Evolutionary conservation across 2,797 vertebrate species (phyloP), one percentile per base, ranked within the genome.

Genomic region (Perodicticus potto): DNA sequence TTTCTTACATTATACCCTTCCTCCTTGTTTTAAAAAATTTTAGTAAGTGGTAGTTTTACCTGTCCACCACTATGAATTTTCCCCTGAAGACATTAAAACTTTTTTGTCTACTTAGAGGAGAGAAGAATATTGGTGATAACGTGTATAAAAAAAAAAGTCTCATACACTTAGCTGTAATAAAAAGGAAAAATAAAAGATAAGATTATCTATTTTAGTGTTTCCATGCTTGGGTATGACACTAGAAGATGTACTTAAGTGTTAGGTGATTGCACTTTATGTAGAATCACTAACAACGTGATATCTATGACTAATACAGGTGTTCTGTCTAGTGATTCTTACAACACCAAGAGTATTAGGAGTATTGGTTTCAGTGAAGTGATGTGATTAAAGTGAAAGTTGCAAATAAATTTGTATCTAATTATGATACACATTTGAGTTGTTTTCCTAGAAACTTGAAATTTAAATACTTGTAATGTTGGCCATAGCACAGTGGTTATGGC

Each of bases 101-200:
- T 55, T 78, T 82, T 76, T 63, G 34, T n/a, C 34, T 87, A 27
- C 27, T 29, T 76, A 14, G 45, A 90, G 57, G 49, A n/a, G 34
- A 89, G 57, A 43, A 14, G 27, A n/a, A 76, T 70, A 63, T 61
- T 10, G 37, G 19, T 63, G 32, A 32, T 16, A 92, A 19, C 77
- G 49, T 74, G 40, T 83, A 32, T 65, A 82, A 92, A 73, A 74
- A 70, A 82, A 92, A 34, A 12, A 61, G 29, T 70, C 29, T 85
- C 23, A n/a, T 37, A 25, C 2, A 3, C 32, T 91, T 91, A 59
- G 34, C 17, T 85, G 0, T n/a, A 32, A 29, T 63, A 10, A n/a
- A 90, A 59, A 69, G 43, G 78, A 89, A 17, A 92, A 89, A n/a
- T 25, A 53, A 74, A 89, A 78, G 10, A 59, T 72, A 45, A 92